These are phyloP conservation scores for Temnothorax unifasciatus DNA, from an alignment of 2,888 invertebrate genomes.

Conservation along the genomic window DNA sequence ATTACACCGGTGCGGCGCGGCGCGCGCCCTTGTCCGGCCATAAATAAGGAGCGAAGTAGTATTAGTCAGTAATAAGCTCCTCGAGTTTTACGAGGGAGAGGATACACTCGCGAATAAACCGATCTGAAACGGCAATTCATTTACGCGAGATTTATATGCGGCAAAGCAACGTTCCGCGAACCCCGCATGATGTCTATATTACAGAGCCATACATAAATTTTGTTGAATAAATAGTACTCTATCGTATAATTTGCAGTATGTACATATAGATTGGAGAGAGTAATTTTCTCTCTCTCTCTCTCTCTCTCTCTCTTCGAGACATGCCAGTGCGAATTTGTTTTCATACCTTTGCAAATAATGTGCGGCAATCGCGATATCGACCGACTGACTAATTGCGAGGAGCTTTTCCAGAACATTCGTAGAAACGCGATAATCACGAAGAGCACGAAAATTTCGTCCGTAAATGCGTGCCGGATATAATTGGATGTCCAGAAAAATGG, in stretches of 20 bases:
- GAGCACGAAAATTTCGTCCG: slow-evolving; percentile 47
- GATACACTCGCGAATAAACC: slow-evolving; percentile 31
- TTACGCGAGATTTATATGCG: slow-evolving; percentile 45
- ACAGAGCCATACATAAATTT: background rate
- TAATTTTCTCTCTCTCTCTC: background rate
- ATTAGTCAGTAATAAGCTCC: slow-evolving; percentile 49
- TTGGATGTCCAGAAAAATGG: slow-evolving; percentile 54
- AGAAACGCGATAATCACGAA: slow-evolving; percentile 50
- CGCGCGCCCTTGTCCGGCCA: slow-evolving; percentile 34
- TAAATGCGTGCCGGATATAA: slow-evolving; percentile 51
- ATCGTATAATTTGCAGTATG: background rate
- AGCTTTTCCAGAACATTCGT: slow-evolving; percentile 38
- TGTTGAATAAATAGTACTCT: slow-evolving; percentile 15
- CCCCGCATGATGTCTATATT: background rate
- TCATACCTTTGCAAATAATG: slow-evolving; percentile 29
- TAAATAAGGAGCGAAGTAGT: slow-evolving; percentile 52
- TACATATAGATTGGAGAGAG: background rate
- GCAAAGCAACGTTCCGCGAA: background rate
- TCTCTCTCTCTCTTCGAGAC: background rate
- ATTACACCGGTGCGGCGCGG: slow-evolving; percentile 34
- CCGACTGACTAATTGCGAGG: slow-evolving; percentile 49
- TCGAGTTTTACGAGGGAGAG: slow-evolving; percentile 32
- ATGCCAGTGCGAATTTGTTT: slow-evolving; percentile 31
- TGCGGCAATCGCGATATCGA: slow-evolving; percentile 36
- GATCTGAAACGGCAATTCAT: slow-evolving; percentile 40